phyloP scores from a whole-genome alignment of 2,113 vertebrate species.

The Microcebus griseorufus region DNA sequence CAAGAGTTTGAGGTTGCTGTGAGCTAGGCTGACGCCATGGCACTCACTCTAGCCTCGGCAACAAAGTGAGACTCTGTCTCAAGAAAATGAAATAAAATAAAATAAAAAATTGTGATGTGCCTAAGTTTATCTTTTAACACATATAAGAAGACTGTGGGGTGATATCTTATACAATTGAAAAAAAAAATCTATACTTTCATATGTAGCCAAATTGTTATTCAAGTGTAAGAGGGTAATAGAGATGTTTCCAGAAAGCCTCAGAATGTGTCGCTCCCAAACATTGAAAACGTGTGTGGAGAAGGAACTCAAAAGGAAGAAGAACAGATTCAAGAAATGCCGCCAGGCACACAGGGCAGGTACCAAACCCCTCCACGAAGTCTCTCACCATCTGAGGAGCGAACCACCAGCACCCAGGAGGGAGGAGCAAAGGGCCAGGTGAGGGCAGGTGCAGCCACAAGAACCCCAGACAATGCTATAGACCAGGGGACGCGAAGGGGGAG shows the following conservation, averaged over 20 bases:
- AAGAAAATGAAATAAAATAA: too few species aligned
- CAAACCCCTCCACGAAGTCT: rapidly evolving
- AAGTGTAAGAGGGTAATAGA: background rate
- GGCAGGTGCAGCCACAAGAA: rapidly evolving
- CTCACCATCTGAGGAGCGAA: background rate
- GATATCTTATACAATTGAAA: background rate
- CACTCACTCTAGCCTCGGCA: too few species aligned
- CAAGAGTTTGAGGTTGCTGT: too few species aligned
- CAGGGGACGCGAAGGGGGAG: rapidly evolving
- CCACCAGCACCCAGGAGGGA: background rate
- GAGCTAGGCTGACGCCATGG: too few species aligned
- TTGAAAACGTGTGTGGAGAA: background rate
- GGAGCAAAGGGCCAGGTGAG: background rate
- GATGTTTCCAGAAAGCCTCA: background rate
- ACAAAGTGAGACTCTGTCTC: too few species aligned
- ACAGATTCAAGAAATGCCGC: background rate
- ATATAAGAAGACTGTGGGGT: background rate
- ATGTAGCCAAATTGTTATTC: background rate
- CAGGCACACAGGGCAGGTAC: background rate
- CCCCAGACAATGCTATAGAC: rapidly evolving
- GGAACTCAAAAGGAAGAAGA: background rate
- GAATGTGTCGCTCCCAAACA: background rate
- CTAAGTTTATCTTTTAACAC: background rate
- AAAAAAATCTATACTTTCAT: background rate
- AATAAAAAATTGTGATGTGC: background rate